A percentile compares a stretch with the other conserved stretches of the same genome.
Evolutionary conservation across 1,140 invertebrate genomes (phyloP).

Genomic region (Nebria ingens): DNA sequence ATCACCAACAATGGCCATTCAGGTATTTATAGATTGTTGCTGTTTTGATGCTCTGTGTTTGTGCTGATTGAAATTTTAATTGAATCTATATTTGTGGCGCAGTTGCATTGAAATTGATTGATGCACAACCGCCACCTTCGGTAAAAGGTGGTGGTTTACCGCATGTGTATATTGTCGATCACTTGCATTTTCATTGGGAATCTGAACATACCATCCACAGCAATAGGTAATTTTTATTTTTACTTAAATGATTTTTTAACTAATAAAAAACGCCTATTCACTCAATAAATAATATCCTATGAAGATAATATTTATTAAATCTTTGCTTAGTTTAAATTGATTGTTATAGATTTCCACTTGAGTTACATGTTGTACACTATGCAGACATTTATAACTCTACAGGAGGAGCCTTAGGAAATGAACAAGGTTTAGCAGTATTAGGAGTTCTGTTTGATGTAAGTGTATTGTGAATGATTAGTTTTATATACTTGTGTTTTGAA

Average conservation of each 20-base stretch:
- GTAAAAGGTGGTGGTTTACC: conserved; percentile 41
- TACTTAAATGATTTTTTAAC: too few relatives aligned
- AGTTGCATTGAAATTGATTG: conserved; percentile 36
- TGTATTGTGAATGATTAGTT: conserved; percentile 23
- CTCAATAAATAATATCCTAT: too few relatives aligned
- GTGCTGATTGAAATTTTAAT: conserved; percentile 11
- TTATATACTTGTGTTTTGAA: conserved; percentile 24
- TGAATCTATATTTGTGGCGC: conserved; percentile 13
- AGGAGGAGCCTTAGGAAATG: conserved; percentile 41
- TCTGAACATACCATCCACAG: conserved; percentile 62
- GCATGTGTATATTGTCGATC: conserved; percentile 45
- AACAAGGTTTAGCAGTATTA: conserved; percentile 57
- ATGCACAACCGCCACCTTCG: conserved; percentile 27
- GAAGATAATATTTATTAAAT: too few relatives aligned
- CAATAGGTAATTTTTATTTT: too few relatives aligned
- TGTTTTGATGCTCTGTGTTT: background rate
- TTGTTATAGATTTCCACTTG: conserved; percentile 40
- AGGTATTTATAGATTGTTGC: conserved; percentile 26
- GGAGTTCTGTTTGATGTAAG: conserved; percentile 56
- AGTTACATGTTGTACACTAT: conserved; percentile 63
- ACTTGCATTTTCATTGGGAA: conserved; percentile 70
- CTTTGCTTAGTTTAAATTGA: too few relatives aligned
- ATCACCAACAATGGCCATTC: conserved; percentile 42
- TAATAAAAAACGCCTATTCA: too few relatives aligned
- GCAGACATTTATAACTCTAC: conserved; percentile 45